These are phyloP conservation scores for Ochotona princeps DNA, from an alignment of 2,113 vertebrate genomes.

Conservation along the genomic window DNA sequence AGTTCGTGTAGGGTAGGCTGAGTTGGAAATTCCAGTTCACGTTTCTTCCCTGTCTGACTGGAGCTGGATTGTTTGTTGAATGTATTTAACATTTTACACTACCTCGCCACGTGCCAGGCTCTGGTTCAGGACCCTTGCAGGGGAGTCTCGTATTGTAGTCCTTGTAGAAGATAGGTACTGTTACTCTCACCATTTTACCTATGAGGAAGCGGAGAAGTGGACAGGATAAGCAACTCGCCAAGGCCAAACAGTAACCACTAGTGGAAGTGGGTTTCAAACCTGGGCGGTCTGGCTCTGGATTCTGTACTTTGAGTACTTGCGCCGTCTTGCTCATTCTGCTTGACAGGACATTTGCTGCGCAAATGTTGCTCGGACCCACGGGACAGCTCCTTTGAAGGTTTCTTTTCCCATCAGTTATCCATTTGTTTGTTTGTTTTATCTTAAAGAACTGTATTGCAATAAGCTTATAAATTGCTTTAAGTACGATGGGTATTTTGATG, in stretches of 20 bases:
- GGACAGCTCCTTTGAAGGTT: conserved; percentile 9
- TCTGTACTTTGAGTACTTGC: conserved; percentile 11
- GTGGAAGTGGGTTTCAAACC: neutral
- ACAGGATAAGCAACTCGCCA: neutral
- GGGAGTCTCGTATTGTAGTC: neutral
- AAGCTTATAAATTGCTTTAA: too few species aligned
- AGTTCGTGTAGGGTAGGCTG: neutral
- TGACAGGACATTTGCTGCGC: too few species aligned
- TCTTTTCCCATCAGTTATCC: neutral
- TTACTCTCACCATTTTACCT: conserved; percentile 5
- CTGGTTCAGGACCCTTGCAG: conserved; percentile 28
- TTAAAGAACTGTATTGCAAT: conserved; percentile 4
- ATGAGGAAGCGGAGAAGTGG: conserved; percentile 1
- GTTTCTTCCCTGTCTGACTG: conserved; percentile 36
- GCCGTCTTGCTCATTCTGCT: neutral
- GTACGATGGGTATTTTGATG: too few species aligned
- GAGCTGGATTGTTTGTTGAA: conserved; percentile 31
- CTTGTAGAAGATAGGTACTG: neutral
- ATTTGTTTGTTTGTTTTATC: neutral
- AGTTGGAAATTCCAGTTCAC: conserved; percentile 41
- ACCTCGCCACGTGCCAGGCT: neutral
- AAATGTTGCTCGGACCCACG: neutral
- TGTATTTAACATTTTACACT: neutral
- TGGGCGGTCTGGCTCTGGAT: neutral
- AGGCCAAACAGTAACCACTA: neutral